Evolutionary conservation across 2,888 invertebrate genomes (phyloP), one percentile per base, ranked within the genome.

Genomic region (Therioaphis trifolii): DNA sequence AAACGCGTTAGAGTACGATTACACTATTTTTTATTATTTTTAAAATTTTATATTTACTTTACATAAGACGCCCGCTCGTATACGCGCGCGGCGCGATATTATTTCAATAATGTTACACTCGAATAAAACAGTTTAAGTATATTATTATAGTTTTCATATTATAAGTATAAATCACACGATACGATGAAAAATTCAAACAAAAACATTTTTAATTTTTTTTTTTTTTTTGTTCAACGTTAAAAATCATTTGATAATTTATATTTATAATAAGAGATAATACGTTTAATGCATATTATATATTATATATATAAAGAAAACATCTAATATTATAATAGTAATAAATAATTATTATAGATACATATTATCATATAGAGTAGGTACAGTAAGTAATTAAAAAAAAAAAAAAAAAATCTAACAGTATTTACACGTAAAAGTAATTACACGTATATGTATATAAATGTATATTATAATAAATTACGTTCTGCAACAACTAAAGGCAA

Each of bases 371-470:
- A 61, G 29, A 63, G 27, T 66, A 46, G 4, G 46, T 52, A 43
- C 9, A 58, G 43, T 61, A 46, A 49, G n/a, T 14, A 24, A 29
- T 40, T 21, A 52, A 4, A 27, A 29, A 4, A 24, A 5, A 5
- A 5, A 29, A 52, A 79, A 27, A 69, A 55, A 40, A n/a, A 2
- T 79, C 68, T 79, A 69, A 79, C 69, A 43, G n/a, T 69, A 79
- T 69, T 21, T 58, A 79, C 69, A 79, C 14, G 24, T 49, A 79
- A 29, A 78, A 78, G 69, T 58, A 69, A 79, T 69, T 55, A 79
- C 55, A 55, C 29, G 18, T 24, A 61, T 3, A 11, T 58, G 35
- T 35, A 35, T 35, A 35, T n/a, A n/a, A n/a, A n/a, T n/a, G 7
- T 35, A 35, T 35, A 35, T 5, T 35, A 35, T 35, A 35, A 35